Evolutionary conservation across 2,113 vertebrate species (phyloP).

Genomic region (Solea senegalensis): DNA sequence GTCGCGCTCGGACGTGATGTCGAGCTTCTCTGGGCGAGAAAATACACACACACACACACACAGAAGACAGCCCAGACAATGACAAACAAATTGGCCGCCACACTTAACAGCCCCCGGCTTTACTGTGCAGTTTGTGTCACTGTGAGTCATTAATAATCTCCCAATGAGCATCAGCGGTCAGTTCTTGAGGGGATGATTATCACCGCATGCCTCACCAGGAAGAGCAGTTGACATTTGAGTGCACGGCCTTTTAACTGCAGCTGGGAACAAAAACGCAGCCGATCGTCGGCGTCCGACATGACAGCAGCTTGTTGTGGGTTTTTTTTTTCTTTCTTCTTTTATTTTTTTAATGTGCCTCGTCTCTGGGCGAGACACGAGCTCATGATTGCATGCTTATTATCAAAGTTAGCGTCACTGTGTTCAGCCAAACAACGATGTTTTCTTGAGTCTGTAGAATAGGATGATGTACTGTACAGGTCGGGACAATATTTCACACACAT

Average conservation of each 20-base stretch:
- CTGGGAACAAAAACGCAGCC: slow-evolving; percentile 8
- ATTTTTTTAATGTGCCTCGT: too few relatives aligned
- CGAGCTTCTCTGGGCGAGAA: slow-evolving; percentile 13
- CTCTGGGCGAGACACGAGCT: not conserved
- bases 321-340: not conserved
- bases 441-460: too few relatives aligned
- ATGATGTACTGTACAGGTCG: too few relatives aligned
- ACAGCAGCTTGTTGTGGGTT: not conserved
- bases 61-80: slow-evolving; percentile 6
- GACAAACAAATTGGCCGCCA: slow-evolving; percentile 26
- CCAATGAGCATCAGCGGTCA: slow-evolving; percentile 10
- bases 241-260: not conserved
- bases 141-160: slow-evolving; percentile 49
- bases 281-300: not conserved
- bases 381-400: not conserved
- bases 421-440: not conserved
- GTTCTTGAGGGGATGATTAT: slow-evolving; percentile 42
- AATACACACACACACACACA: not conserved
- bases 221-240: slow-evolving; percentile 37
- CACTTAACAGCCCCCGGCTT: slow-evolving; percentile 20
- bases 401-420: not conserved
- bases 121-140: slow-evolving; percentile 3
- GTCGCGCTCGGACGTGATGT: not conserved
- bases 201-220: slow-evolving; percentile 23
- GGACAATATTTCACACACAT: too few relatives aligned